These are phyloP conservation scores for Thysanoteuthis rhombus DNA, from an alignment of 2,888 invertebrate species.

Conservation along the genomic window DNA sequence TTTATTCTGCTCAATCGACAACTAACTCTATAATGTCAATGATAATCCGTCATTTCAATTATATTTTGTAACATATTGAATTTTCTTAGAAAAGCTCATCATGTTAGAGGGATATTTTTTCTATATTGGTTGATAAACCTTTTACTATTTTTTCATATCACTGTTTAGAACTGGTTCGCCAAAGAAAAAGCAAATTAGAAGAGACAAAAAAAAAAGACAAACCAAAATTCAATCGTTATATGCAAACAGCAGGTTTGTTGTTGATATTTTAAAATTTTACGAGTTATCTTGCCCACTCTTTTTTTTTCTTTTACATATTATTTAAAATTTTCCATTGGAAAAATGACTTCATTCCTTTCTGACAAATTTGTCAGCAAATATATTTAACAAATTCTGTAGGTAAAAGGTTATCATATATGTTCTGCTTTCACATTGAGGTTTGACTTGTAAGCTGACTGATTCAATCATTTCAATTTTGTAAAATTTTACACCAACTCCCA, in stretches of 20 bases:
- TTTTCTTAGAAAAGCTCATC: conserved; percentile 12
- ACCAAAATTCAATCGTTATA: not conserved
- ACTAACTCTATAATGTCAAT: not conserved
- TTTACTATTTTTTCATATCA: conserved; percentile 12
- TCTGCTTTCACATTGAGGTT: not conserved
- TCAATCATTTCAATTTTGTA: not conserved
- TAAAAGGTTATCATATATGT: not conserved
- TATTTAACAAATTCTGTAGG: not conserved
- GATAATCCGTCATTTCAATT: conserved; percentile 12
- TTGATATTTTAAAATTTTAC: not conserved
- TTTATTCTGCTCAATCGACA: not conserved
- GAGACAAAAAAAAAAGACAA: not conserved
- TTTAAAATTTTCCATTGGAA: not conserved
- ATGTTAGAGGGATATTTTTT: not conserved
- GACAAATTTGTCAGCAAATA: not conserved
- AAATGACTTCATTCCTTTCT: not conserved
- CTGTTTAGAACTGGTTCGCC: not conserved
- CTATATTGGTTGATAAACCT: not conserved
- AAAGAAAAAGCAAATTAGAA: not conserved
- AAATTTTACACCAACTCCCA: not conserved
- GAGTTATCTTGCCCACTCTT: not conserved
- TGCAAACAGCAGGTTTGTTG: not conserved
- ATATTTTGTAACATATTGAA: not conserved
- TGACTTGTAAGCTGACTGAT: not conserved
- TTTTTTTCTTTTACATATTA: not conserved